A percentile compares a stretch with the other conserved stretches of the same genome.
phyloP scores from a whole-genome alignment of 2,888 invertebrate genomes.

The Tetrapedia diversipes region DNA sequence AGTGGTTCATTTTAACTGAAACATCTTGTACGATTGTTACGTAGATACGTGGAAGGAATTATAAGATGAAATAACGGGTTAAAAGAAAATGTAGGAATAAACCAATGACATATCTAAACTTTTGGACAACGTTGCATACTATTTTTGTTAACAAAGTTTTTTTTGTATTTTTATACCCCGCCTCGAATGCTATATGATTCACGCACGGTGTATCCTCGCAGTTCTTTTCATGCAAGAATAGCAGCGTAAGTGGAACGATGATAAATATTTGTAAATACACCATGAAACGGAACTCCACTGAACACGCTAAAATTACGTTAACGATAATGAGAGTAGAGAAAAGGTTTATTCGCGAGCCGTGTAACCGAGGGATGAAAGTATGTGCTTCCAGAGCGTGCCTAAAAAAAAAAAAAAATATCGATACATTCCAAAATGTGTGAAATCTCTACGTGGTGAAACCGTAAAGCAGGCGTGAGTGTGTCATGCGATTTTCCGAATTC shows the following conservation, averaged over 20 bases:
- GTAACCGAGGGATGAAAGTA: conserved; percentile 45
- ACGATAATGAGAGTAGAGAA: conserved; percentile 1
- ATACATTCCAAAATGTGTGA: conserved; percentile 68
- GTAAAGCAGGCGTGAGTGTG: conserved; percentile 51
- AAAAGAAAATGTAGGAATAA: neutral
- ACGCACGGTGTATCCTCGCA: neutral
- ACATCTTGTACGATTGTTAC: too few relatives aligned
- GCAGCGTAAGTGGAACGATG: neutral
- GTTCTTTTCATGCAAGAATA: neutral
- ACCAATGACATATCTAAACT: neutral
- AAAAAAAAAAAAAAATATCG: conserved; percentile 33
- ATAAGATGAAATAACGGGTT: too few relatives aligned
- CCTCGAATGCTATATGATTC: neutral
- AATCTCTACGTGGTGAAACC: conserved; percentile 35
- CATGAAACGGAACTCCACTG: too few relatives aligned
- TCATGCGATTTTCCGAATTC: conserved; percentile 62
- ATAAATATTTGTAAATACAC: conserved; percentile 37
- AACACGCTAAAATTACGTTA: neutral
- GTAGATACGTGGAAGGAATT: too few relatives aligned
- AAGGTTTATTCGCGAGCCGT: conserved; percentile 21
- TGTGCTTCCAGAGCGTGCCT: conserved; percentile 61
- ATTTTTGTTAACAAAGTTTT: neutral
- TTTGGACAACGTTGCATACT: neutral
- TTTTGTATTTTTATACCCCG: conserved; percentile 34
- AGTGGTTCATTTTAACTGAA: too few relatives aligned